phyloP scores from a whole-genome alignment of 2,888 invertebrate species.

The Perizoma flavofasciatum region DNA sequence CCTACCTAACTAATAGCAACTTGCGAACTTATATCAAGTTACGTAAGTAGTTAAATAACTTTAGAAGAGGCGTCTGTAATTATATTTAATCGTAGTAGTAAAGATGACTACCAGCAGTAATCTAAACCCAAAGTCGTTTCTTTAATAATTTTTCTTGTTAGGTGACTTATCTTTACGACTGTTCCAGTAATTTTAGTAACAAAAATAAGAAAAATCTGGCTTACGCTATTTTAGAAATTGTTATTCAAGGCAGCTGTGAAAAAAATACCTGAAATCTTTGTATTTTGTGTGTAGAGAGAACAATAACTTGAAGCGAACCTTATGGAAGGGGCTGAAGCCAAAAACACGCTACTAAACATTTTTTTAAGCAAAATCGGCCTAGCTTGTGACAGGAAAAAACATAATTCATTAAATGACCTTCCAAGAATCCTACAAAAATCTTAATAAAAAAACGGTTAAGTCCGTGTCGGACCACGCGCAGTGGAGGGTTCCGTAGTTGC shows the following conservation, averaged over 20 bases:
- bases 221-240: conserved; percentile 5
- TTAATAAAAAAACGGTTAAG: too few relatives aligned
- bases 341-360: too few relatives aligned
- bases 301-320: too few relatives aligned
- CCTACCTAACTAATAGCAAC: too few relatives aligned
- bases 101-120: neutral
- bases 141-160: neutral
- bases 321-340: too few relatives aligned
- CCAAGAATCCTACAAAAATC: too few relatives aligned
- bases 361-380: too few relatives aligned
- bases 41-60: neutral
- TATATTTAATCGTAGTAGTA: neutral
- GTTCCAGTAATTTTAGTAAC: neutral
- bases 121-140: neutral
- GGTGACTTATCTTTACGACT: neutral
- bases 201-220: conserved; percentile 3
- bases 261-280: conserved; percentile 1
- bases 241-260: conserved; percentile 5
- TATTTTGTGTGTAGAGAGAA: neutral
- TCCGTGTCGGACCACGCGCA: too few relatives aligned
- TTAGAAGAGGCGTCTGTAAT: neutral
- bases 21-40: neutral
- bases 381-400: too few relatives aligned
- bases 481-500: too few relatives aligned
- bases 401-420: too few relatives aligned